Conservation (phyloP, 2,113 vertebrate genomes). For the Dolichallabes microphthalmus region DNA sequence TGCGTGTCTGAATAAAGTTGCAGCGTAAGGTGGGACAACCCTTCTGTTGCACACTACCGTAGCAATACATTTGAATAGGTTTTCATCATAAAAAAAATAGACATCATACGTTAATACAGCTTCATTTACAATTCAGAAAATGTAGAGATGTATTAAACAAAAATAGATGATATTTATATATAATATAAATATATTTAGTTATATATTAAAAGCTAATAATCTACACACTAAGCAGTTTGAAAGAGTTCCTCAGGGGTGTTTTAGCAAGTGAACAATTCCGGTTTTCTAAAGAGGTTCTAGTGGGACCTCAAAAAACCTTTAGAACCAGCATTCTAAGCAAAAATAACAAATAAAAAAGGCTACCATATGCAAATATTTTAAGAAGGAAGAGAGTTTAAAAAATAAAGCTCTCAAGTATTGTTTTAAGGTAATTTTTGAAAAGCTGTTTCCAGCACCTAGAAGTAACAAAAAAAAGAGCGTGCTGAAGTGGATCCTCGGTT, state of each 20-base stretch:
- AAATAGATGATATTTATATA: not conserved
- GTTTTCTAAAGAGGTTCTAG: not conserved
- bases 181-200: not conserved
- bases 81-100: not conserved
- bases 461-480: not conserved
- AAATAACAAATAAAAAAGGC: not conserved
- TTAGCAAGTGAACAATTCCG: not conserved
- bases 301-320: not conserved
- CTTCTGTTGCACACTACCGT: constrained; percentile 5
- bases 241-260: not conserved
- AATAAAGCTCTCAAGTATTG: not conserved
- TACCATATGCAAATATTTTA: not conserved
- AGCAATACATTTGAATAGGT: not conserved
- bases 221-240: not conserved
- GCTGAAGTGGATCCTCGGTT: not conserved
- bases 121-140: not conserved
- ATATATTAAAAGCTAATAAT: not conserved
- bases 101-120: not conserved
- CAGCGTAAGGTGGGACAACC: constrained; percentile 1
- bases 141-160: not conserved
- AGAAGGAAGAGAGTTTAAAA: not conserved
- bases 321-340: not conserved
- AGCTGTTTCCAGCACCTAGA: not conserved
- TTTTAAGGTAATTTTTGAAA: not conserved
- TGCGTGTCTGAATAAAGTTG: constrained; percentile 28